Base-by-base conservation (phyloP, 2,797 vertebrate genomes). In the Saxicola maurus region DNA sequence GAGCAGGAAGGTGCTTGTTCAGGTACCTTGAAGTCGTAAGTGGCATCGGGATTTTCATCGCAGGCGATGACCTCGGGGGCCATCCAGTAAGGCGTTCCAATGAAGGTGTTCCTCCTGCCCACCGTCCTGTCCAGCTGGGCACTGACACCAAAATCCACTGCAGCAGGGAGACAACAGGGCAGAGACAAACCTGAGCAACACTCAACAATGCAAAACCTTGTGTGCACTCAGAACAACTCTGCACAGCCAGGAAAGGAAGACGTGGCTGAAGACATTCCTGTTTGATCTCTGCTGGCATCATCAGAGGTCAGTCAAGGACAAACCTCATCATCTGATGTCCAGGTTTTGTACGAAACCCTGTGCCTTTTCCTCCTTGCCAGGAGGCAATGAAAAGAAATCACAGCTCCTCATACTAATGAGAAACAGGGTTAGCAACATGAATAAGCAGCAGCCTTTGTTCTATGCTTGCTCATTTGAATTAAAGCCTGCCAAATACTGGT, bases 81-180 rank as follows among this genome's bases (percentile, higher is more conserved):
- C 99, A 99, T 99, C 99, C 99, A 99, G 94, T 99, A 99, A 18
- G 99, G 99, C 8, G 99, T 99, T 53, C 99, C 99, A 19, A 99
- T 99, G 90, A 99, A 99, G 8, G 99, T 99, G 95, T 99, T 99
- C 71, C 99, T 98, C 61, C 99, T 97, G 45, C 99, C 99, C 80
- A 99, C 99, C 0, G 99, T 99, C 28, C 99, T 98, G 85, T 99
- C 99, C 87, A 99, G 97, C 97, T 99, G 99, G 53, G 99, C 99
- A 1, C 98, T 99, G 93, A 99, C 99, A 9, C 99, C 99, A 35
- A 99, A 99, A 94, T 99, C 99, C 97, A 99, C 99, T 99, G 57
- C 23, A 84, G 68, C 35, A 77, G 69, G 94, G 38, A 91, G 30
- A 93, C 67, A 91, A 78, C 0, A 12, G 19, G 65, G 81, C 11